Conservation (phyloP, 2,797 vertebrate species). For the Falco naumanni region DNA sequence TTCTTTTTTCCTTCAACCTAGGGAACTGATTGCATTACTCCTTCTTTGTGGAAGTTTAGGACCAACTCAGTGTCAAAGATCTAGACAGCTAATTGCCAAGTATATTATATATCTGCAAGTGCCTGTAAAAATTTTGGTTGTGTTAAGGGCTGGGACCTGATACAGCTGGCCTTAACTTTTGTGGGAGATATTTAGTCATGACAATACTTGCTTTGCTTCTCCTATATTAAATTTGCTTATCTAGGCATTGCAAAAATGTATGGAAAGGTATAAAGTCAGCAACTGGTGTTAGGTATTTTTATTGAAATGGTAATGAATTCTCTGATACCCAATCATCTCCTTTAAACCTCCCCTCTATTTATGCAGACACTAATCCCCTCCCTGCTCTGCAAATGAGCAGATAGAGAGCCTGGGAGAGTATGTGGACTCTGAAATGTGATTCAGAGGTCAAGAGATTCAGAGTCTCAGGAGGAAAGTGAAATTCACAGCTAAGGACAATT, state of each 20-base stretch:
- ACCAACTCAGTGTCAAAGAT: background rate
- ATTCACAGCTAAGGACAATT: slow-evolving; percentile 12
- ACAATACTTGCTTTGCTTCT: background rate
- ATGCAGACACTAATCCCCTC: background rate
- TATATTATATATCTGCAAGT: background rate
- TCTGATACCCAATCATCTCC: background rate
- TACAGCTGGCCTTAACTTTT: background rate
- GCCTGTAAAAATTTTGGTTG: background rate
- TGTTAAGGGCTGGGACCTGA: background rate
- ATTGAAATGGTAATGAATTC: background rate
- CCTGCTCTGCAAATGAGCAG: background rate
- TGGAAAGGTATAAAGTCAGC: background rate
- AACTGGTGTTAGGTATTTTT: background rate
- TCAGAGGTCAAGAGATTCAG: background rate
- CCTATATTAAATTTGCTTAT: background rate
- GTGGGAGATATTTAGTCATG: background rate
- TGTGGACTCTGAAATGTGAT: background rate
- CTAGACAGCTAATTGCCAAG: background rate
- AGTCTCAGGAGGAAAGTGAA: background rate
- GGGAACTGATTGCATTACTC: background rate
- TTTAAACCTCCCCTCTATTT: background rate
- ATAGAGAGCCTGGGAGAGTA: background rate
- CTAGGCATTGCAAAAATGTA: background rate
- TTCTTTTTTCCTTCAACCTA: background rate
- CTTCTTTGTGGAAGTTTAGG: background rate